phyloP scores from a whole-genome alignment of 2,888 invertebrate species.

The Ptilodon capucinus region DNA sequence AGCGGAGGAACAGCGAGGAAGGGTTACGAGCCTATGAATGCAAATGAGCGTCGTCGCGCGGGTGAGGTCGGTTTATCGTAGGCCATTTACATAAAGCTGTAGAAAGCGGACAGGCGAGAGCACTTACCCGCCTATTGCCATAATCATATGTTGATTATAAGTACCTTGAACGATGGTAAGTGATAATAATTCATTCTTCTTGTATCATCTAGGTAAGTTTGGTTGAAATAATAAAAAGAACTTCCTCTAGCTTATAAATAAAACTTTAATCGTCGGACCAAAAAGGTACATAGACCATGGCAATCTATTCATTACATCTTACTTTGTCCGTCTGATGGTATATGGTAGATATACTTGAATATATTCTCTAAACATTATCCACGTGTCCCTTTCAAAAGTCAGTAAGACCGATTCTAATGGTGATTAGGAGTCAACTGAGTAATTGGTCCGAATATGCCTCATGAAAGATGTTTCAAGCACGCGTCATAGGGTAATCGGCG shows the following conservation, averaged over 20 bases:
- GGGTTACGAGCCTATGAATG: conserved; percentile 82
- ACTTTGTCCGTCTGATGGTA: too few relatives aligned
- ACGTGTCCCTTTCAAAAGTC: conserved; percentile 34
- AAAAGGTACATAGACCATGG: conserved; percentile 41
- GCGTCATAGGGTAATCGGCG: conserved; percentile 3
- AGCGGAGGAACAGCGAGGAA: conserved; percentile 68
- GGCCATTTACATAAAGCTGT: conserved; percentile 76
- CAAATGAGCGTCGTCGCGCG: conserved; percentile 75
- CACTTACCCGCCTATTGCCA: conserved; percentile 59
- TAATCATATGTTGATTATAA: conserved; percentile 58
- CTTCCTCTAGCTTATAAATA: not conserved
- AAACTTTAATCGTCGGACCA: conserved; percentile 16
- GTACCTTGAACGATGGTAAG: conserved; percentile 49
- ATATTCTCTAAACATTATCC: conserved; percentile 15
- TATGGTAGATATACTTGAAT: conserved; percentile 27
- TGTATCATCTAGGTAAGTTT: too few relatives aligned
- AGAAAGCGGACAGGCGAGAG: conserved; percentile 59
- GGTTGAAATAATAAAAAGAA: conserved; percentile 7
- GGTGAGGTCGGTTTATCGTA: conserved; percentile 73
- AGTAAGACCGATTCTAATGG: conserved; percentile 15
- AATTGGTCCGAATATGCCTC: not conserved
- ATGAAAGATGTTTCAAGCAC: conserved; percentile 1
- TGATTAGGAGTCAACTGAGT: conserved; percentile 3
- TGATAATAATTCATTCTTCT: conserved; percentile 27
- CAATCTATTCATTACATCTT: too few relatives aligned